phyloP scores from a whole-genome alignment of 2,888 invertebrate genomes.

The Camptogramma bilineatum region DNA sequence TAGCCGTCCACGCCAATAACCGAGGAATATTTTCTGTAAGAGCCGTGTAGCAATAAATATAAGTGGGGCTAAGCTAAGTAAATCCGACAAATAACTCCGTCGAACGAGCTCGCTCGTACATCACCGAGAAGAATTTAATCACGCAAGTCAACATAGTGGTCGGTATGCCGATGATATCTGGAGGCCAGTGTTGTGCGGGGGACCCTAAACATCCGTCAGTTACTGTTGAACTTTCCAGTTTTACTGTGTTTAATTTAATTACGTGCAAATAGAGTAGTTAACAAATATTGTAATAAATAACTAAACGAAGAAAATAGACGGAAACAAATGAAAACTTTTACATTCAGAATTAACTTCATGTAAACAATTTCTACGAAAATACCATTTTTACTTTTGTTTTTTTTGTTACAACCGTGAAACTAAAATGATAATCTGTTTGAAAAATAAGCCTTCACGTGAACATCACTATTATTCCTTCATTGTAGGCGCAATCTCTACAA shows the following conservation, averaged over 20 bases:
- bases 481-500: constrained; percentile 71
- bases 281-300: too few species aligned
- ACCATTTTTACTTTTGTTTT: background rate
- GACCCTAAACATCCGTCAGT: constrained; percentile 11
- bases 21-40: constrained; percentile 35
- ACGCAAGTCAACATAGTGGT: constrained; percentile 70
- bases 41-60: constrained; percentile 46
- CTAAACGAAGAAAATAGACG: too few species aligned
- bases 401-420: background rate
- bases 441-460: constrained; percentile 5
- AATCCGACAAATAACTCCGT: constrained; percentile 63
- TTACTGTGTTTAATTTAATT: too few species aligned
- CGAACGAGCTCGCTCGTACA: constrained; percentile 59
- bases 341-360: too few species aligned
- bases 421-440: background rate
- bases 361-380: too few species aligned
- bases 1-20: constrained; percentile 36
- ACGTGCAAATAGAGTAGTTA: too few species aligned
- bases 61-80: constrained; percentile 50
- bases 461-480: constrained; percentile 56
- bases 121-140: constrained; percentile 80
- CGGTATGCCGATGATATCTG: constrained; percentile 79
- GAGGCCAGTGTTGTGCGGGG: constrained; percentile 40
- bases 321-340: too few species aligned
- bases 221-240: background rate